phyloP scores from a whole-genome alignment of 92 coral and sea anemone genomes.

The Phenganax stokvisi region DNA sequence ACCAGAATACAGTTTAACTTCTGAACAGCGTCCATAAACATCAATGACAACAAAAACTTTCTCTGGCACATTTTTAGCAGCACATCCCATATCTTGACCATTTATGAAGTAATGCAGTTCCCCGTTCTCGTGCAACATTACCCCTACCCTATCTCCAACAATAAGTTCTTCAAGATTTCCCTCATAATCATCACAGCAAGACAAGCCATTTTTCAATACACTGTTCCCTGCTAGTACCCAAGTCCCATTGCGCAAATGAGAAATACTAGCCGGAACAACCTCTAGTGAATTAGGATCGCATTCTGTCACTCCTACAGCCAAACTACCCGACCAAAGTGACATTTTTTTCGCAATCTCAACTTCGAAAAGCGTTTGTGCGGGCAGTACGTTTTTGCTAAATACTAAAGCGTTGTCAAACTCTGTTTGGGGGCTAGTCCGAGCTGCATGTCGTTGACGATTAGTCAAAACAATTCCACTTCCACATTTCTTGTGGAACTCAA shows the following conservation, averaged over 20 bases:
- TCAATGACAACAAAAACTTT: conserved; percentile 80
- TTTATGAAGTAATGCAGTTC: conserved; percentile 85
- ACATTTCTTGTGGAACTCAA: conserved; percentile 73
- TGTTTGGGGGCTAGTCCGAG: conserved; percentile 74
- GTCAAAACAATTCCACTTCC: conserved; percentile 77
- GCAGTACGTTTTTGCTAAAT: conserved; percentile 63
- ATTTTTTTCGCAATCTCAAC: conserved; percentile 75
- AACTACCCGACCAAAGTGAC: conserved; percentile 84
- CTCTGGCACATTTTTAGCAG: conserved; percentile 70
- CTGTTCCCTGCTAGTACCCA: conserved; percentile 92
- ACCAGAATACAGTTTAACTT: conserved; percentile 56
- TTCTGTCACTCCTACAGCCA: conserved; percentile 82
- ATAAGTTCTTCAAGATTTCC: conserved; percentile 74
- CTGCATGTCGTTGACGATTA: conserved; percentile 66
- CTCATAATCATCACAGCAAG: conserved; percentile 71
- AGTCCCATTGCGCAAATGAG: conserved; percentile 84
- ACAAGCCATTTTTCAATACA: conserved; percentile 74
- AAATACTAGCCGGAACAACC: conserved; percentile 76
- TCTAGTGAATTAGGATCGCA: conserved; percentile 59
- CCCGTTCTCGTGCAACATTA: conserved; percentile 54
- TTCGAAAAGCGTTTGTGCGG: conserved; percentile 65
- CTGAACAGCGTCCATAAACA: conserved; percentile 90
- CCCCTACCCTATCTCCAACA: conserved; percentile 80
- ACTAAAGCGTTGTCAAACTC: conserved; percentile 92
- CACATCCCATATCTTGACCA: conserved; percentile 79